Conservation (phyloP, 2,797 vertebrate species). For the Lepilemur ruficaudatus region DNA sequence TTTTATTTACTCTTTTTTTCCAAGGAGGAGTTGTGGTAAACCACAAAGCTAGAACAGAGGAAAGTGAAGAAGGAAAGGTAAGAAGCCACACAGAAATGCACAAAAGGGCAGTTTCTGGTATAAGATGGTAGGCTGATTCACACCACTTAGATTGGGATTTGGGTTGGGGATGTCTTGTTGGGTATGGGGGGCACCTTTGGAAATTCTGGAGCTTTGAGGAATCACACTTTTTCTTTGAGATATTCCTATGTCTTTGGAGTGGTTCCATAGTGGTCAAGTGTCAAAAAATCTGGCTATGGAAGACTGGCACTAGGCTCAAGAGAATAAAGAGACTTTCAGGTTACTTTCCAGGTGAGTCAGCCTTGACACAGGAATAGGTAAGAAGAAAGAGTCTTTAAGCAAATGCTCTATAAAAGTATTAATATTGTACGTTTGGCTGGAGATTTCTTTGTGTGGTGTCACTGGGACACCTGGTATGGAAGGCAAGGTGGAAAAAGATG, state of each 20-base stretch:
- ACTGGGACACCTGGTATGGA: background rate
- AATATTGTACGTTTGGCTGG: background rate
- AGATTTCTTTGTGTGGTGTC: background rate
- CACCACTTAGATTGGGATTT: background rate
- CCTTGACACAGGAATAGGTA: background rate
- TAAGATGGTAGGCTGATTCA: background rate
- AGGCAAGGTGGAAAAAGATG: background rate
- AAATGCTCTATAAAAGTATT: background rate
- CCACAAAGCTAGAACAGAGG: background rate
- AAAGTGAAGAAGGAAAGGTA: background rate
- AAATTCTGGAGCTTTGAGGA: slow-evolving; percentile 6
- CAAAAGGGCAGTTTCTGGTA: background rate
- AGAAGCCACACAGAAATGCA: background rate
- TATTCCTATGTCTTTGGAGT: background rate
- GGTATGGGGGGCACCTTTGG: background rate
- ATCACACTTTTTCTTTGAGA: background rate
- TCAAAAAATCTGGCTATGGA: background rate
- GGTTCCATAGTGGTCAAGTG: background rate
- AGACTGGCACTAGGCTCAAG: background rate
- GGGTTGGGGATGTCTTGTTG: background rate
- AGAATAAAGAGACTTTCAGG: background rate
- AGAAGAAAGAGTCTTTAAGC: background rate
- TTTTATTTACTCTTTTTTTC: slow-evolving; percentile 2
- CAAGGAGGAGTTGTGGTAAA: background rate
- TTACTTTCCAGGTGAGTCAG: background rate